These are phyloP conservation scores for Pinctada fucata DNA, from an alignment of 2,888 invertebrate species.

Conservation along the genomic window DNA sequence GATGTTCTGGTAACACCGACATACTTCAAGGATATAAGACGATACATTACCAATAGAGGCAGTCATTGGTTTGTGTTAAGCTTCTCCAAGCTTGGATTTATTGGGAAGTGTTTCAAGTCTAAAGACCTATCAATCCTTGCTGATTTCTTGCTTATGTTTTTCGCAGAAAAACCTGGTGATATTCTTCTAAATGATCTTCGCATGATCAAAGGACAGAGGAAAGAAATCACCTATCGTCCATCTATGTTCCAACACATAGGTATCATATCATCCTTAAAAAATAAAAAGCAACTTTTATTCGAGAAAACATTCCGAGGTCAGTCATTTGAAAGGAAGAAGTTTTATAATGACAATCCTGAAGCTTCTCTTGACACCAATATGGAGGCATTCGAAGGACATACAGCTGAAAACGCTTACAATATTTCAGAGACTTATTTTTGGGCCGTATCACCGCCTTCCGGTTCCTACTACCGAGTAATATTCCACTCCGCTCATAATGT, in stretches of 20 bases:
- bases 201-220: slow-evolving; percentile 44
- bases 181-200: slow-evolving; percentile 51
- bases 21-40: slow-evolving; percentile 70
- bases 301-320: slow-evolving; percentile 45
- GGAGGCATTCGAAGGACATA: slow-evolving; percentile 45
- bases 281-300: slow-evolving; percentile 57
- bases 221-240: slow-evolving; percentile 39
- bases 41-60: slow-evolving; percentile 63
- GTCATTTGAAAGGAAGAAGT: slow-evolving; percentile 26
- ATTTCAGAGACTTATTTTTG: slow-evolving; percentile 61
- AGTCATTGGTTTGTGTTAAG: slow-evolving; percentile 55
- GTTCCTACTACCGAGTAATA: slow-evolving; percentile 44
- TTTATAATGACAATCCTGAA: slow-evolving; percentile 68
- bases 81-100: slow-evolving; percentile 60
- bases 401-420: slow-evolving; percentile 65
- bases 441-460: slow-evolving; percentile 41
- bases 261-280: slow-evolving; percentile 52
- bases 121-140: slow-evolving; percentile 52
- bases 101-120: slow-evolving; percentile 60
- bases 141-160: slow-evolving; percentile 69
- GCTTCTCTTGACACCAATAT: slow-evolving; percentile 74
- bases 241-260: slow-evolving; percentile 62
- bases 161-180: slow-evolving; percentile 57
- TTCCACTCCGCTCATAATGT: slow-evolving; percentile 50
- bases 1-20: slow-evolving; percentile 73